Percentiles rank a stretch among this genome's conserved stretches.
These are phyloP conservation scores for Amphimallon solstitiale DNA, from an alignment of 2,888 invertebrate genomes.

Conservation along the genomic window DNA sequence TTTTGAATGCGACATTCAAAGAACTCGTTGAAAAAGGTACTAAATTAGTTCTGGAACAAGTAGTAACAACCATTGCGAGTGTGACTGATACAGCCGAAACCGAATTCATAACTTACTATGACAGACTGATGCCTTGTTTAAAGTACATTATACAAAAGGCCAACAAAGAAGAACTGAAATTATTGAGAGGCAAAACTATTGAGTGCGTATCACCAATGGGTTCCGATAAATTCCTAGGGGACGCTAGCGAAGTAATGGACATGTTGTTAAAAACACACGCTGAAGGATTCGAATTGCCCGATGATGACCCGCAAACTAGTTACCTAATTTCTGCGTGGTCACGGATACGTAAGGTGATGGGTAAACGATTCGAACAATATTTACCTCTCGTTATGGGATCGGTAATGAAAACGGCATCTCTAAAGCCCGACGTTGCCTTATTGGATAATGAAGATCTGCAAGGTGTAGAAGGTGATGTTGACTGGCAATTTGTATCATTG, in stretches of 20 bases:
- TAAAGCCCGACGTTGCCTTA: slow-evolving; percentile 93
- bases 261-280: slow-evolving; percentile 90
- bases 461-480: slow-evolving; percentile 84
- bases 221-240: slow-evolving; percentile 84
- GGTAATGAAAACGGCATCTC: slow-evolving; percentile 89
- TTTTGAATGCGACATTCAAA: slow-evolving; percentile 92
- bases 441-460: slow-evolving; percentile 88
- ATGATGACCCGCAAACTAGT: slow-evolving; percentile 96
- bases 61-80: slow-evolving; percentile 98
- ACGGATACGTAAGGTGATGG: slow-evolving; percentile 88
- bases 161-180: slow-evolving; percentile 84
- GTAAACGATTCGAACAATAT: slow-evolving; percentile 89
- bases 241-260: slow-evolving; percentile 98
- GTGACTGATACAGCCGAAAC: slow-evolving; percentile 98
- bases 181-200: slow-evolving; percentile 95
- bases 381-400: slow-evolving; percentile 94
- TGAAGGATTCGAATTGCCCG: slow-evolving; percentile 79
- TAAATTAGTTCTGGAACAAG: slow-evolving; percentile 97
- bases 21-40: slow-evolving; percentile 94
- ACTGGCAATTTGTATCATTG: slow-evolving; percentile 94
- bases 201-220: slow-evolving; percentile 98
- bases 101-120: slow-evolving; percentile 94
- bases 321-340: slow-evolving; percentile 99
- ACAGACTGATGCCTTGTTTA: slow-evolving; percentile 91
- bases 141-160: slow-evolving; percentile 98